Percentiles rank a stretch among this genome's conserved stretches.
phyloP scores from a whole-genome alignment of 2,113 vertebrate species.

The Cettia cetti region DNA sequence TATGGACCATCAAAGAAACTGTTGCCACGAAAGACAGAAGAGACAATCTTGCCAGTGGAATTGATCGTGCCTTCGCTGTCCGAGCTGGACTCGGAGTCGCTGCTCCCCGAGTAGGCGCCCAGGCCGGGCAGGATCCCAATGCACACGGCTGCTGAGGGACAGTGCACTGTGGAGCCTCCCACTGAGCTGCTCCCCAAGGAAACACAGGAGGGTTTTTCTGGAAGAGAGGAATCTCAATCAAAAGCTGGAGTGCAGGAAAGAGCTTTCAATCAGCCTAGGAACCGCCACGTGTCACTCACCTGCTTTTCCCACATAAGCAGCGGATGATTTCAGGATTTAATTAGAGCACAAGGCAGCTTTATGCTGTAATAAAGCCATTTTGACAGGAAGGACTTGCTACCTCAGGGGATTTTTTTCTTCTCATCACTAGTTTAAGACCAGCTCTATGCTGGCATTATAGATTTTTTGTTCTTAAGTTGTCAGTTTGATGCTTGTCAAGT shows the following conservation, averaged over 20 bases:
- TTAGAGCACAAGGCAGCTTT: neutral
- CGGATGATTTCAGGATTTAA: neutral
- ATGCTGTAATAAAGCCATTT: neutral
- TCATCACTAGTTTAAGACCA: neutral
- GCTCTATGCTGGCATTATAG: slow-evolving; percentile 50
- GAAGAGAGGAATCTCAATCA: neutral
- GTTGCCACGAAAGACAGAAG: slow-evolving; percentile 80
- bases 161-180: slow-evolving; percentile 77
- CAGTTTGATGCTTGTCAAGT: slow-evolving; percentile 29
- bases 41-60: slow-evolving; percentile 85
- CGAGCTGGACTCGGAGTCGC: slow-evolving; percentile 95
- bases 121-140: slow-evolving; percentile 94
- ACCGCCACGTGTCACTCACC: neutral
- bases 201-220: slow-evolving; percentile 66
- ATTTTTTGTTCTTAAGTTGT: slow-evolving; percentile 1
- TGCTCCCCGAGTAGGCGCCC: slow-evolving; percentile 93
- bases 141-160: slow-evolving; percentile 90
- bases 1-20: slow-evolving; percentile 77
- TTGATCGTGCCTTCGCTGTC: slow-evolving; percentile 93
- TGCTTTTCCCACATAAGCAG: neutral
- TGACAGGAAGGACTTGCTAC: neutral
- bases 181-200: slow-evolving; percentile 60
- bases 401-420: neutral
- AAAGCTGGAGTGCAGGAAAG: accelerated
- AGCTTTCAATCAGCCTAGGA: slow-evolving; percentile 19